These are phyloP conservation scores for Ophion ventricosus DNA, from an alignment of 2,888 invertebrate genomes.

Conservation along the genomic window DNA sequence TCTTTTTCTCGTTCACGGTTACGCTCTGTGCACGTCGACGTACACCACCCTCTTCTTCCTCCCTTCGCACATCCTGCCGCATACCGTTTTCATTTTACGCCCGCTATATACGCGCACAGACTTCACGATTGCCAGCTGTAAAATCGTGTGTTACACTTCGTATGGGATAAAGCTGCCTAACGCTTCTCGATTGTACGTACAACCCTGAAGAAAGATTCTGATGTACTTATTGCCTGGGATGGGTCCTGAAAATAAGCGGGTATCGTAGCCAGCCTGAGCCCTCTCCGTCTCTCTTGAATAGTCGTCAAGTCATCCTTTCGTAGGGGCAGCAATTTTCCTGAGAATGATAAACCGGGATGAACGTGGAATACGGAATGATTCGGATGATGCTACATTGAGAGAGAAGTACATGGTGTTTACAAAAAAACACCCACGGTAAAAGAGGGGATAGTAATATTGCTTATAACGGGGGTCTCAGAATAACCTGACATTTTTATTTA, in stretches of 20 bases:
- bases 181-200: constrained; percentile 9
- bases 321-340: constrained; percentile 38
- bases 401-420: no score
- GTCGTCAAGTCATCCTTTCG: constrained; percentile 45
- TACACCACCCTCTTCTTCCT: not conserved
- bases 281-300: constrained; percentile 1
- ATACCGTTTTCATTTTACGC: constrained; percentile 67
- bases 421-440: no score
- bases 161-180: constrained; percentile 2
- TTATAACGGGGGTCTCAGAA: no score
- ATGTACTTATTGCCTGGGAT: not conserved
- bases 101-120: constrained; percentile 27
- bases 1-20: constrained; percentile 53
- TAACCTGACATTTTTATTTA: no score
- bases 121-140: constrained; percentile 47
- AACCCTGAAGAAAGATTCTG: not conserved
- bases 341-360: constrained; percentile 7
- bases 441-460: no score
- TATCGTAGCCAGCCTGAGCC: not conserved
- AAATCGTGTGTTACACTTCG: constrained; percentile 41
- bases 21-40: constrained; percentile 14
- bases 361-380: constrained; percentile 5
- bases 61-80: constrained; percentile 22
- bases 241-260: constrained; percentile 51
- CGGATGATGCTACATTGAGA: no score